phyloP scores from a whole-genome alignment of 2,113 vertebrate genomes.

The Corythaeola cristata region DNA sequence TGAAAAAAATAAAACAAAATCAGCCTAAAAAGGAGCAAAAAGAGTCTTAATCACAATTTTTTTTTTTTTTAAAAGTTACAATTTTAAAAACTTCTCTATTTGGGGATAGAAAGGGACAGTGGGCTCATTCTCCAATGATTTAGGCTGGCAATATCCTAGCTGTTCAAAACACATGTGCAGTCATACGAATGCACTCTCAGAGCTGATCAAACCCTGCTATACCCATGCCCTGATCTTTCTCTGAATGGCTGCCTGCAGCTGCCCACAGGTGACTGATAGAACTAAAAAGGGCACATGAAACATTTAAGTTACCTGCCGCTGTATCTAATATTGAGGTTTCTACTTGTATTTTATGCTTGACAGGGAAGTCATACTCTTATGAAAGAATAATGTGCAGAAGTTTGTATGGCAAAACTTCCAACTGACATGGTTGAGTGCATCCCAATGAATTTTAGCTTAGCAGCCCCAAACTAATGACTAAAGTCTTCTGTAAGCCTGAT shows the following conservation, averaged over 20 bases:
- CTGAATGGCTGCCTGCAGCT: background rate
- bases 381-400: background rate
- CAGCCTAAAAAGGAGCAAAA: background rate
- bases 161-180: background rate
- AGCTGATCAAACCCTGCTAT: background rate
- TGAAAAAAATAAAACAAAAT: background rate
- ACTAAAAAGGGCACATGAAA: background rate
- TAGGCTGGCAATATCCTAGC: background rate
- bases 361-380: background rate
- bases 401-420: background rate
- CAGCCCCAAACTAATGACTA: background rate
- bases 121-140: background rate
- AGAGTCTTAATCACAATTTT: fast-evolving
- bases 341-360: background rate
- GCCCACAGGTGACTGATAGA: background rate
- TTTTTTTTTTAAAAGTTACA: background rate
- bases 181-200: no score
- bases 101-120: fast-evolving
- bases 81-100: background rate
- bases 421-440: background rate
- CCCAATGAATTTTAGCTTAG: background rate
- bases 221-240: background rate
- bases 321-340: background rate
- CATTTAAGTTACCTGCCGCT: background rate
- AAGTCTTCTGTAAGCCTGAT: background rate